Percentiles rank a stretch among this genome's conserved stretches.
These are phyloP conservation scores for Eupithecia inturbata DNA, from an alignment of 2,888 invertebrate genomes.

Conservation along the genomic window DNA sequence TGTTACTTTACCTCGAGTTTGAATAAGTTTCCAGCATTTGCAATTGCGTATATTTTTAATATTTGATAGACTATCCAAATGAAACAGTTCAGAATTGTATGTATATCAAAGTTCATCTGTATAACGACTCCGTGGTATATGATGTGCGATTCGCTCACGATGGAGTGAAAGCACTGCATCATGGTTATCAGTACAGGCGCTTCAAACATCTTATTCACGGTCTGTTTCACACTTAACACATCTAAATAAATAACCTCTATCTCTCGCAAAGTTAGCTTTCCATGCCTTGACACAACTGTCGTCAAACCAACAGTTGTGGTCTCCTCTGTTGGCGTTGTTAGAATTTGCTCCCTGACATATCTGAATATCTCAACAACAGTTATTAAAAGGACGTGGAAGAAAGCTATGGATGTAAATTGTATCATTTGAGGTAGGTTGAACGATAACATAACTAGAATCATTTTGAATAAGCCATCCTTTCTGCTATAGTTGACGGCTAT, in stretches of 20 bases:
- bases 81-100: constrained; percentile 64
- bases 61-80: constrained; percentile 71
- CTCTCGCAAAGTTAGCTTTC: constrained; percentile 53
- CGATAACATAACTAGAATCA: constrained; percentile 58
- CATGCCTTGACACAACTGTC: constrained; percentile 48
- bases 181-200: constrained; percentile 62
- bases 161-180: constrained; percentile 69
- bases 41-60: constrained; percentile 63
- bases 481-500: constrained; percentile 61
- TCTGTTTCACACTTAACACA: constrained; percentile 58
- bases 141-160: constrained; percentile 69
- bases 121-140: constrained; percentile 66
- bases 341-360: constrained; percentile 56
- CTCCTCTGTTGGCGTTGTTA: constrained; percentile 26
- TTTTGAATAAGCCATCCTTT: constrained; percentile 63
- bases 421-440: constrained; percentile 67
- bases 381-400: constrained; percentile 62
- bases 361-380: constrained; percentile 57
- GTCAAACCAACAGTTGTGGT: constrained; percentile 44
- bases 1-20: constrained; percentile 58
- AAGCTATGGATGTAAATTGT: constrained; percentile 60
- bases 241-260: constrained; percentile 62
- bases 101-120: constrained; percentile 50
- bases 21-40: constrained; percentile 61
- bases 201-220: constrained; percentile 65